Evolutionary conservation across 2,888 invertebrate species (phyloP).

Genomic region (Parnassius smintheus): DNA sequence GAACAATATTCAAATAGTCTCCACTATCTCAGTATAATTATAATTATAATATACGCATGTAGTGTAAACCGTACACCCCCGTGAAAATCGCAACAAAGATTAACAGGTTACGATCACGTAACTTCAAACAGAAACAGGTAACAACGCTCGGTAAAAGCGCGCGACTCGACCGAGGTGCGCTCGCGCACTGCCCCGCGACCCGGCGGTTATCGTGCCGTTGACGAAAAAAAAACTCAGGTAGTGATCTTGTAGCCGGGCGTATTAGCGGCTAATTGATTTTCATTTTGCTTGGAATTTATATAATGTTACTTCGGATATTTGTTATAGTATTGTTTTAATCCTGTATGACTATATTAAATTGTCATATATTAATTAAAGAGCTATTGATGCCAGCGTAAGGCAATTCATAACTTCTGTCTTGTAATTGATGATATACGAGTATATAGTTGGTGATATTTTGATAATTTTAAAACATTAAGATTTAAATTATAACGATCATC

Average conservation of each 20-base stretch:
- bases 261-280: conserved; percentile 40
- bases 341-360: no score
- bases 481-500: no score
- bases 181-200: conserved; percentile 64
- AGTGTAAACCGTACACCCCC: background rate
- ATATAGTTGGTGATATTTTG: no score
- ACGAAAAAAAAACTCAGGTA: conserved; percentile 55
- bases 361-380: no score
- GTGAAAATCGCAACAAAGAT: conserved; percentile 11
- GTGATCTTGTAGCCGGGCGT: conserved; percentile 34
- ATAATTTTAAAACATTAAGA: no score
- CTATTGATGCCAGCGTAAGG: no score
- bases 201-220: conserved; percentile 59
- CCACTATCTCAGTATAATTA: no score
- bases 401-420: no score
- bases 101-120: conserved; percentile 10
- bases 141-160: conserved; percentile 42
- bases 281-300: conserved; percentile 34
- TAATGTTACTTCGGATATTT: conserved; percentile 1
- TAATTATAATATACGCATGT: no score
- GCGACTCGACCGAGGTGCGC: conserved; percentile 58
- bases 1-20: background rate
- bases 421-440: no score
- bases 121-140: conserved; percentile 9
- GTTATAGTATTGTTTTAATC: background rate